A percentile compares a stretch with the other conserved stretches of the same genome.
Evolutionary conservation across 2,888 invertebrate species (phyloP).

Genomic region (Hymenopus coronatus): DNA sequence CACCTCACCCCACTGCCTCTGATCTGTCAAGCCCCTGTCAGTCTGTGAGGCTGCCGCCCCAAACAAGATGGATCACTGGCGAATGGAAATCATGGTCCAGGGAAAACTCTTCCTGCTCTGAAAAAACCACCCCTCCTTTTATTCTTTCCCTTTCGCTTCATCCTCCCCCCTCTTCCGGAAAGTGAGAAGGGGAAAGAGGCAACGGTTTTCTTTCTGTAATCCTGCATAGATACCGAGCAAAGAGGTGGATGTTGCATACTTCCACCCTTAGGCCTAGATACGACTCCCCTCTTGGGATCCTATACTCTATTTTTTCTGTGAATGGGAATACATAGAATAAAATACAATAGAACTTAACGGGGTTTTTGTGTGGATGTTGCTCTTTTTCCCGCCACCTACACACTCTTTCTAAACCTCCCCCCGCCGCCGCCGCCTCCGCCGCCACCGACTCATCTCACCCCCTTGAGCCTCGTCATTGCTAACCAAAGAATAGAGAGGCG

Average conservation of each 20-base stretch:
- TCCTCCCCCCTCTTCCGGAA: background rate
- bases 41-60: conserved; percentile 42
- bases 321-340: conserved; percentile 26
- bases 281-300: conserved; percentile 3
- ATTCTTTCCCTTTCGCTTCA: conserved; percentile 18
- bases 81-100: conserved; percentile 58
- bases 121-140: conserved; percentile 11
- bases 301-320: background rate
- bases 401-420: conserved; percentile 6
- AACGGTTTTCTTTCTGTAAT: conserved; percentile 1
- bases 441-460: background rate
- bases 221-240: conserved; percentile 15
- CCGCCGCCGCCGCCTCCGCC: background rate
- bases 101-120: conserved; percentile 34
- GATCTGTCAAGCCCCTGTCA: conserved; percentile 27
- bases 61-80: conserved; percentile 63
- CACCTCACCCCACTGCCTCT: background rate
- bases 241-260: conserved; percentile 3
- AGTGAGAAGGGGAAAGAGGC: background rate
- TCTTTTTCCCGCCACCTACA: background rate
- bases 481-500: conserved; percentile 14
- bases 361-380: conserved; percentile 19
- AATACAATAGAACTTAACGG: conserved; percentile 33
- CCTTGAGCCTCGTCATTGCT: background rate
- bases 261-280: conserved; percentile 7